Conservation (phyloP, 2,113 vertebrate genomes). For the Bagarius yarrelli region DNA sequence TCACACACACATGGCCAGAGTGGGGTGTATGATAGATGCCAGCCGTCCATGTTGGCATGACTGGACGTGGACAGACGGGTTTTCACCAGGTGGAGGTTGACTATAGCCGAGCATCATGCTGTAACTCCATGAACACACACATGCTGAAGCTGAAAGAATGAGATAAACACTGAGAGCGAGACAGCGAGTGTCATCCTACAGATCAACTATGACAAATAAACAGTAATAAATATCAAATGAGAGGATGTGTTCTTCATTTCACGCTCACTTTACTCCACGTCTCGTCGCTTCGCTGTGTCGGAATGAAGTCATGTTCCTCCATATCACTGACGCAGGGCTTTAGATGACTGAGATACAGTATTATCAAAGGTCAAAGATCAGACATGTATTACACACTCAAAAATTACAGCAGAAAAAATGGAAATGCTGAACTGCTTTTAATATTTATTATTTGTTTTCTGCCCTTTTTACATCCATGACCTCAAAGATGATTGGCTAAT, state of each 20-base stretch:
- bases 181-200: neutral
- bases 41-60: neutral
- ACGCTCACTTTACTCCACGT: constrained; percentile 1
- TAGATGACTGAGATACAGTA: neutral
- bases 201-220: neutral
- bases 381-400: neutral
- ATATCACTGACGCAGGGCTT: neutral
- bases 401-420: neutral
- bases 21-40: neutral
- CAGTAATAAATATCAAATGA: constrained; percentile 5
- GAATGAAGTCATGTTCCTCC: neutral
- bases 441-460: too few relatives aligned
- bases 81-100: neutral
- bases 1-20: too few relatives aligned
- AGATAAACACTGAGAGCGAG: too few relatives aligned
- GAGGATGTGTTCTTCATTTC: neutral
- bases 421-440: too few relatives aligned
- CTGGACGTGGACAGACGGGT: neutral
- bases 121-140: neutral
- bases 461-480: too few relatives aligned
- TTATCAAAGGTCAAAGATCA: neutral
- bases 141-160: too few relatives aligned
- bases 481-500: too few relatives aligned
- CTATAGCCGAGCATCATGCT: neutral
- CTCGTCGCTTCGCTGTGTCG: neutral